These are phyloP conservation scores for Heliopora coerulea DNA, from an alignment of 92 coral and sea anemone genomes.

Conservation along the genomic window DNA sequence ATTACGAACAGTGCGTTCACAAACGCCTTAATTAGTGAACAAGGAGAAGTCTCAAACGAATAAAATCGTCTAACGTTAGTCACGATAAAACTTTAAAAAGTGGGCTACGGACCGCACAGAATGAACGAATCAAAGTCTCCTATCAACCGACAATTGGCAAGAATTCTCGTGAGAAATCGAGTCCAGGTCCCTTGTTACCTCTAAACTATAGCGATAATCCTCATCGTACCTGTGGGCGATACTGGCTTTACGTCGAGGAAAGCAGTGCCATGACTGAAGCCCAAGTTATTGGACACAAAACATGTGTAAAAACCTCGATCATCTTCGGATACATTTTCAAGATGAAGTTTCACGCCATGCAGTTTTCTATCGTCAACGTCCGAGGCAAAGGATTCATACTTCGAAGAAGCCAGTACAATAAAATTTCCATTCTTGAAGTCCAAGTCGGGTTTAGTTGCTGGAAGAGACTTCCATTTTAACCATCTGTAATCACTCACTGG, in stretches of 20 bases:
- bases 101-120: too few relatives aligned
- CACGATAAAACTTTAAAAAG: too few relatives aligned
- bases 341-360: conserved; percentile 4
- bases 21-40: too few relatives aligned
- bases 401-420: neutral
- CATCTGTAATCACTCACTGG: conserved; percentile 31
- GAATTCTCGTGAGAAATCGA: too few relatives aligned
- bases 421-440: neutral
- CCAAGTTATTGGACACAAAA: conserved; percentile 12
- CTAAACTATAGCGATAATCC: neutral
- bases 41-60: too few relatives aligned
- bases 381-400: conserved; percentile 1
- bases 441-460: neutral
- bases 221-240: conserved; percentile 21
- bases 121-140: too few relatives aligned
- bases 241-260: conserved; percentile 17
- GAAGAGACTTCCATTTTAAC: conserved; percentile 8
- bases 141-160: too few relatives aligned
- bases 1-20: too few relatives aligned
- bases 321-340: neutral
- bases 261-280: conserved; percentile 6
- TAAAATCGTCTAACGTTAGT: too few relatives aligned
- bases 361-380: neutral
- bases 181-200: too few relatives aligned
- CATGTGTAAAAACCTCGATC: conserved; percentile 31